Conservation (phyloP, 2,113 vertebrate species). For the Bufo bufo region DNA sequence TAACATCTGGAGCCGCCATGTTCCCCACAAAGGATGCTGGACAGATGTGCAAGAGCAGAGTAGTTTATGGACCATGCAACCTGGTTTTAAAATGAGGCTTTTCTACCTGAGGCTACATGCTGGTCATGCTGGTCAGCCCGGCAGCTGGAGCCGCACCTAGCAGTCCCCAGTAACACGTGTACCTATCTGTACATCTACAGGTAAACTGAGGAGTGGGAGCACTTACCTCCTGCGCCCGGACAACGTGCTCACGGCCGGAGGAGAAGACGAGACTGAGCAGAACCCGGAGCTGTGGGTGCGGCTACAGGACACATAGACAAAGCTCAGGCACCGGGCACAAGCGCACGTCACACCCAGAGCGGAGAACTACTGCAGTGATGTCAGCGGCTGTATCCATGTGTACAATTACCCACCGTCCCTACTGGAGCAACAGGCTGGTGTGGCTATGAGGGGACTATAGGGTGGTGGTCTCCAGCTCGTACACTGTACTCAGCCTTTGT, state of each 20-base stretch:
- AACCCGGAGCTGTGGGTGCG: conserved; percentile 11
- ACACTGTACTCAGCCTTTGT: no score
- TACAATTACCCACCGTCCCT: neutral
- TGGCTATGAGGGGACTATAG: neutral
- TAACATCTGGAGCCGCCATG: no score
- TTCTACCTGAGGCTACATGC: no score
- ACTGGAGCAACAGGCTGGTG: neutral
- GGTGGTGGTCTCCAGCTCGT: neutral
- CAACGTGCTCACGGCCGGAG: neutral
- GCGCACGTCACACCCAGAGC: neutral
- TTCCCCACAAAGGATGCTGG: no score
- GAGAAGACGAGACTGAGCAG: conserved; percentile 16
- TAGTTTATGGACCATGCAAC: no score
- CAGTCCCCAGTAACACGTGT: no score
- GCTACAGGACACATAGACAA: conserved; percentile 31
- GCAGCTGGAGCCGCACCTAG: no score
- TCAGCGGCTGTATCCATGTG: neutral
- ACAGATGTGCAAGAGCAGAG: no score
- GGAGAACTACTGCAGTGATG: neutral
- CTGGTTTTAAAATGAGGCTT: no score
- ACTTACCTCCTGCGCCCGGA: neutral
- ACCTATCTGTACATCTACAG: no score
- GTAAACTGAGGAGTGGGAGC: no score
- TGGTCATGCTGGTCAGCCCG: no score
- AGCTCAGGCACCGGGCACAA: neutral